Percentiles rank a stretch among this genome's conserved stretches.
Conservation (phyloP, 2,797 vertebrate genomes). For the Synaphobranchus kaupii region DNA sequence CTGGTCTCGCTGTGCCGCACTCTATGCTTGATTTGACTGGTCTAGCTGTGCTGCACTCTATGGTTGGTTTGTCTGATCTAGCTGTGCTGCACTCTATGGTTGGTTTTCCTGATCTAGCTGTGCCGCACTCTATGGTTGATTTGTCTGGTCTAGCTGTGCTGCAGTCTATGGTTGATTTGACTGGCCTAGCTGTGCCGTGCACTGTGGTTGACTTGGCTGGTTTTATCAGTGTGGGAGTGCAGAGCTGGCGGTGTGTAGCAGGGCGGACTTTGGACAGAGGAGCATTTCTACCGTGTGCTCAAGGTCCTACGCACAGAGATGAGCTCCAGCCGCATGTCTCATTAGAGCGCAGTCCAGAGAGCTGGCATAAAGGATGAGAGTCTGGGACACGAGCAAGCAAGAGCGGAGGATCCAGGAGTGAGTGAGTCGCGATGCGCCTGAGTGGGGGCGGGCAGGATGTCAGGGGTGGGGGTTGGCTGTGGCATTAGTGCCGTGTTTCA, state of each 20-base stretch:
- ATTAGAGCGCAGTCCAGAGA: not conserved
- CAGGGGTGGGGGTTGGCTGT: not conserved
- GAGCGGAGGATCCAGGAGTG: not conserved
- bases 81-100: slow-evolving; percentile 51
- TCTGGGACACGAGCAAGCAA: not conserved
- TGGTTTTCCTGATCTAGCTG: not conserved
- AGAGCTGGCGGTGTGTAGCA: slow-evolving; percentile 35
- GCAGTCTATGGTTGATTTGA: slow-evolving; percentile 46
- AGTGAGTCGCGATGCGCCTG: not conserved
- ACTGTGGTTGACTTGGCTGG: slow-evolving; percentile 34
- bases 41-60: slow-evolving; percentile 5
- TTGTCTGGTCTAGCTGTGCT: slow-evolving; percentile 13
- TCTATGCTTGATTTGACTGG: not conserved
- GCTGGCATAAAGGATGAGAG: not conserved
- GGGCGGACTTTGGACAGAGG: slow-evolving; percentile 56
- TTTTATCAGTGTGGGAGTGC: slow-evolving; percentile 52
- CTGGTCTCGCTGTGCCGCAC: not conserved
- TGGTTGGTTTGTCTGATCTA: not conserved
- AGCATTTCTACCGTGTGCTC: slow-evolving; percentile 16
- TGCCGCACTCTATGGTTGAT: not conserved
- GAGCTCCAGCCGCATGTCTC: not conserved
- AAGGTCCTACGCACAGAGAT: slow-evolving; percentile 22
- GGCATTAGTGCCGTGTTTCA: not conserved
- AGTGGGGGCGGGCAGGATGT: not conserved
- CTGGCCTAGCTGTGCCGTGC: not conserved